A percentile compares a stretch with the other conserved stretches of the same genome.
phyloP scores from a whole-genome alignment of 2,797 vertebrate genomes.

The Gallinago solitaria region DNA sequence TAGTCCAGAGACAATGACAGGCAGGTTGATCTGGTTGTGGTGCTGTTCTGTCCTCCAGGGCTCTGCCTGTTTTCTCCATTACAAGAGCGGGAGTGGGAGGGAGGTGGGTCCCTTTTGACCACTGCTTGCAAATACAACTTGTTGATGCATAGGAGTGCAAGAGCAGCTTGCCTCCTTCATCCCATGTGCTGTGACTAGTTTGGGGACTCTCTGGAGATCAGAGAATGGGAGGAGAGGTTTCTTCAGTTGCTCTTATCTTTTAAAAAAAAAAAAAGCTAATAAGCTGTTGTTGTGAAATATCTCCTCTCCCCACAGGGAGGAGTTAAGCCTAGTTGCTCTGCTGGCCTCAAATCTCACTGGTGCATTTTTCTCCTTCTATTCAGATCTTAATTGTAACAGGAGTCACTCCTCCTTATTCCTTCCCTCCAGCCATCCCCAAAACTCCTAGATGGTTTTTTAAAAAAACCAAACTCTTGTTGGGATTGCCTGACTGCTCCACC shows the following conservation, averaged over 20 bases:
- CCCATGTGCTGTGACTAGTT: slow-evolving; percentile 32
- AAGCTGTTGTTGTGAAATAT: background rate
- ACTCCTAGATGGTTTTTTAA: background rate
- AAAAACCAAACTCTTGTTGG: background rate
- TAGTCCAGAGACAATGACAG: slow-evolving; percentile 51
- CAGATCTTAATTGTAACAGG: background rate
- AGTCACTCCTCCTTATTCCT: slow-evolving; percentile 47
- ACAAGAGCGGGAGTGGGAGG: background rate
- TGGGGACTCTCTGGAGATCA: slow-evolving; percentile 13
- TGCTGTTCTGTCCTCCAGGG: slow-evolving; percentile 2
- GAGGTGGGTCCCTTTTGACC: background rate
- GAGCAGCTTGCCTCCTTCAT: slow-evolving; percentile 52
- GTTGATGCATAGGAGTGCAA: background rate
- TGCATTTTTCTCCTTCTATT: background rate
- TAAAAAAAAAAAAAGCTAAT: background rate
- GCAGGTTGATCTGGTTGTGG: slow-evolving; percentile 20
- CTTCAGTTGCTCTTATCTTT: background rate
- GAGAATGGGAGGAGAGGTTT: slow-evolving; percentile 28
- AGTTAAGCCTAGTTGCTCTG: background rate
- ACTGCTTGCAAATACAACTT: slow-evolving; percentile 53
- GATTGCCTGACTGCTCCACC: slow-evolving; percentile 5
- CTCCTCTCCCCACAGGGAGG: background rate
- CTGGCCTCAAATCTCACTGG: background rate
- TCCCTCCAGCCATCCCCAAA: slow-evolving; percentile 42
- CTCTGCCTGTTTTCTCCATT: background rate